Percentiles rank a stretch among this genome's conserved stretches.
Conservation (phyloP, 2,113 vertebrate genomes). For the Emberiza fucata region DNA sequence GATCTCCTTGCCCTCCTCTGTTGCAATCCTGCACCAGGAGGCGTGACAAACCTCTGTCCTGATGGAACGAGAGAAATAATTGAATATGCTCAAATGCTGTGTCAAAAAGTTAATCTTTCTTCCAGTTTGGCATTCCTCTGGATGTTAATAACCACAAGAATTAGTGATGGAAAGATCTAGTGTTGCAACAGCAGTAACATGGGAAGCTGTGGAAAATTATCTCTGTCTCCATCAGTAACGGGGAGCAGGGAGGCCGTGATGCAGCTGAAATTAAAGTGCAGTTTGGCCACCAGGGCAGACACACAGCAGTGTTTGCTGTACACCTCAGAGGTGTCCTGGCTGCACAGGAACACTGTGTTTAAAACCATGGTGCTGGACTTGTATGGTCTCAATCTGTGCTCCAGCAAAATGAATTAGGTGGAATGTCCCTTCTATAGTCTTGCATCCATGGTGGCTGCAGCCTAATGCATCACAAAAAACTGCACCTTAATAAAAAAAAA, state of each 20-base stretch:
- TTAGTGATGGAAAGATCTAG: slow-evolving; percentile 27
- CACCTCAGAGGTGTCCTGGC: not conserved
- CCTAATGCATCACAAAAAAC: not conserved
- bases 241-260: not conserved
- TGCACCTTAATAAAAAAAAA: slow-evolving; percentile 37
- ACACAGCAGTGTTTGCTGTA: not conserved
- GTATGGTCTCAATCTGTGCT: not conserved
- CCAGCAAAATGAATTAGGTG: not conserved
- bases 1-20: not conserved
- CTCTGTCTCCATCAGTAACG: not conserved
- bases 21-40: slow-evolving; percentile 15
- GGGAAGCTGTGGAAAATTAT: slow-evolving; percentile 21
- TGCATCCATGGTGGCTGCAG: not conserved
- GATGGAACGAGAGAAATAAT: not conserved
- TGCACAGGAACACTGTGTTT: not conserved
- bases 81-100: not conserved
- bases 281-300: not conserved
- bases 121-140: slow-evolving; percentile 12
- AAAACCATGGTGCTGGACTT: not conserved
- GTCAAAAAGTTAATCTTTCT: slow-evolving; percentile 10
- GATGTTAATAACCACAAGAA: slow-evolving; percentile 47
- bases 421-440: rapidly evolving
- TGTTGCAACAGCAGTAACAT: slow-evolving; percentile 43
- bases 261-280: not conserved
- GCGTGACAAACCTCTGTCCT: not conserved